Base-by-base conservation (phyloP, 2,113 vertebrate genomes). In the Sula dactylatra region DNA sequence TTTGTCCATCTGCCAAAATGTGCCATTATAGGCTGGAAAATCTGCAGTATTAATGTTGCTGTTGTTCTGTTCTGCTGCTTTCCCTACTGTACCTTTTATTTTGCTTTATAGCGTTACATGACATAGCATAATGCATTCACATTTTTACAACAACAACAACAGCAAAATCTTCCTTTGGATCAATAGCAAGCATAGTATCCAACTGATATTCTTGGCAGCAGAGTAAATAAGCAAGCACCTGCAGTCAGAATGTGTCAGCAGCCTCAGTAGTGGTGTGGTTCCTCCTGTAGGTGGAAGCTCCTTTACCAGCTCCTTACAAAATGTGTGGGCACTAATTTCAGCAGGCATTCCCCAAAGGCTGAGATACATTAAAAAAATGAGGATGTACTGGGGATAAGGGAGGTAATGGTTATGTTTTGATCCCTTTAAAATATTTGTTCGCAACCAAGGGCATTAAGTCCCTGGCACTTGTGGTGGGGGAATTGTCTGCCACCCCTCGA, bases 191-290 rank as follows among this genome's bases (percentile, higher is more conserved):
- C 29, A 47, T 79, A 73, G 81, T 81, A 93, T 70, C 38, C 90
- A 96, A 94, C 81, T 96, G 91, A 97, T 95, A 96, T 95, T 92
- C 90, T 86, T 96, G 93, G 94, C 91, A 95, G 94, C 80, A 92
- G 47, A 96, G 83, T 42, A 97, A 94, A 96, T 78, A 96, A 93
- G 29, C 32, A 65, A 74, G 29, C 1, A 18, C 61, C 85, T 80
- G 78, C 62, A 88, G 62, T 55, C 76, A 70, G 82, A 81, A 58
- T 52, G 5, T 76, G 73, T 87, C 80, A 71, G 69, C 42, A 69
- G 54, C 29, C 66, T 80, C 2, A 0, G 36, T 2, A 88, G 61
- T 2, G 0, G 18, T 40, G n/a, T 5, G 2, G 49, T 72, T 76
- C 50, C 56, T 82, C 25, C 27, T 1, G 1, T 4, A 50, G 40